Base-by-base conservation (phyloP, 2,797 vertebrate genomes). In the Paedocypris micromegethes region DNA sequence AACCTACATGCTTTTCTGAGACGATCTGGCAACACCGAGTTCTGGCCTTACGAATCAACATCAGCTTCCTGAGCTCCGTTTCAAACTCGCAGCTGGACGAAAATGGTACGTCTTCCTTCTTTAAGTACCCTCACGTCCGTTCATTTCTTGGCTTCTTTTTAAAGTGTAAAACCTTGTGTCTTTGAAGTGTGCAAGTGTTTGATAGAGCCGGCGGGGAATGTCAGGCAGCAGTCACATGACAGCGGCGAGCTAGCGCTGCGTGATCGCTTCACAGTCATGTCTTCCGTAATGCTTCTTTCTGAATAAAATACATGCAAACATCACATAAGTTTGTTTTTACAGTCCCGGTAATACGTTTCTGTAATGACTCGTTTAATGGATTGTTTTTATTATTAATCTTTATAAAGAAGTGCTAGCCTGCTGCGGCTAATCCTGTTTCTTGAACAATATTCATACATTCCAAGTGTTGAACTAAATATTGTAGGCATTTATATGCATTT, bases 91-190 rank as follows among this genome's bases (percentile, higher is more conserved):
- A 81, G 83, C 81, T 80, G 78, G 80, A 85, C 77, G 83, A 91
- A 89, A 83, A 91, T 91, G 90, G 90, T 91, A 82, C 23, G 60
- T 37, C 4, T 64, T 23, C 6, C 9, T 61, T 42, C 1, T 50
- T 64, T 45, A 64, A 37, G n/a, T 51, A 37, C 5, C 8, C 3
- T 0, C 44, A 9, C 5, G 37, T 38, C 23, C 23, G 23, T 23
- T 23, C 23, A 23, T 23, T 23, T 23, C 8, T n/a, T 56, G 3
- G 4, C 1, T 51, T 46, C 6, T 1, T 37, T 51, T 45, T 45
- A 58, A 64, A 23, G 23, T 23, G 23, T 23, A 1, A 23, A 23
- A 23, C 23, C 23, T 23, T 23, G 23, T 23, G 23, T 23, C 23
- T 23, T 23, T 23, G 23, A 23, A 23, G 23, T 23, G 23, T 23